These are phyloP conservation scores for Neodiprion lecontei DNA, from an alignment of 1,140 invertebrate genomes.

Conservation along the genomic window DNA sequence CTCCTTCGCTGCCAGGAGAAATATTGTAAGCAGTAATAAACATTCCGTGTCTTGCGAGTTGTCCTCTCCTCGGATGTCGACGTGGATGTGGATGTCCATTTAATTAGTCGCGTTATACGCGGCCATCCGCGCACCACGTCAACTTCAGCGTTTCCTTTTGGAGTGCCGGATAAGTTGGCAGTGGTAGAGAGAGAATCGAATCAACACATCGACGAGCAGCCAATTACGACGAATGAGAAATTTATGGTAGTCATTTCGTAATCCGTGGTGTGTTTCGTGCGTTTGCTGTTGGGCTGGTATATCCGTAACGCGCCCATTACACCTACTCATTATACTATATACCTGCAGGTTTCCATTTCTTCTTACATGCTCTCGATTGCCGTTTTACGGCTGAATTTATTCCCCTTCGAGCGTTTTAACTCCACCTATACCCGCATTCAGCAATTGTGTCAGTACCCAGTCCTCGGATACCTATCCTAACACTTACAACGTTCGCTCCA, in stretches of 20 bases:
- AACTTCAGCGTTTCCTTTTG: not conserved
- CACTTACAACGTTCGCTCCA: too few species aligned
- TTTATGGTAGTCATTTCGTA: constrained; percentile 1
- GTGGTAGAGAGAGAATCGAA: constrained; percentile 1
- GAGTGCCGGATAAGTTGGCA: not conserved
- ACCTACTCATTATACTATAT: not conserved
- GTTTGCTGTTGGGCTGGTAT: not conserved
- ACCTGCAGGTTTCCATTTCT: too few species aligned
- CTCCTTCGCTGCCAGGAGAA: not conserved
- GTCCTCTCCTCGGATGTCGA: too few species aligned
- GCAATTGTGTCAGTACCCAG: too few species aligned
- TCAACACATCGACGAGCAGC: not conserved
- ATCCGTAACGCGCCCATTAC: not conserved
- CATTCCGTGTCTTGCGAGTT: not conserved
- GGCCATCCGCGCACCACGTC: not conserved
- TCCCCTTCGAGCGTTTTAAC: too few species aligned
- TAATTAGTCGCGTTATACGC: not conserved
- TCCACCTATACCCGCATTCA: too few species aligned
- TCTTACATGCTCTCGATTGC: too few species aligned
- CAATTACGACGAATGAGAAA: not conserved
- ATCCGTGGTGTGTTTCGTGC: not conserved
- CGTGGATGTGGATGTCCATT: not conserved
- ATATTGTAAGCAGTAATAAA: constrained; percentile 1
- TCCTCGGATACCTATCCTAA: too few species aligned
- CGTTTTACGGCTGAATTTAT: too few species aligned